Evolutionary conservation across 2,888 invertebrate species (phyloP).

Genomic region (Stenolophus ochropezus): DNA sequence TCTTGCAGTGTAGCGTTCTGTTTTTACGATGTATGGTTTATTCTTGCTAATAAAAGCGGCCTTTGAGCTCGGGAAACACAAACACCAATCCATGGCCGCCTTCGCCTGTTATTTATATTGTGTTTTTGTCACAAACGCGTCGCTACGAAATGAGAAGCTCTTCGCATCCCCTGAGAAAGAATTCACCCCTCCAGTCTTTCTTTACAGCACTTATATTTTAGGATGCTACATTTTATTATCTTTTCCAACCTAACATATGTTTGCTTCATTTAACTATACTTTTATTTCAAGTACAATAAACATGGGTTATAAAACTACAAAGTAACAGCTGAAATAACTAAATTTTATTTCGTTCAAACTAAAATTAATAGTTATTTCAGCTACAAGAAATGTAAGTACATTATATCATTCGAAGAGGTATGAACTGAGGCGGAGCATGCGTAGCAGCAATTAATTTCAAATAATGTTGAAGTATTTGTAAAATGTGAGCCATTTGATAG

Average conservation of each 20-base stretch:
- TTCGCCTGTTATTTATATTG: slow-evolving; percentile 28
- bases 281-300: background rate
- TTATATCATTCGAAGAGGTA: too few species aligned
- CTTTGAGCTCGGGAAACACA: slow-evolving; percentile 15
- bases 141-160: slow-evolving; percentile 14
- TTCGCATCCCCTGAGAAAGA: background rate
- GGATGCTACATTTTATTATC: slow-evolving; percentile 19
- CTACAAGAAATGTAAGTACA: too few species aligned
- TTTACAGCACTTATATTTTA: slow-evolving; percentile 24
- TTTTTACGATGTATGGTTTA: slow-evolving; percentile 39
- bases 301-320: background rate
- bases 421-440: too few species aligned
- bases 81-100: slow-evolving; percentile 20
- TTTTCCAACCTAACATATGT: background rate
- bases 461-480: too few species aligned
- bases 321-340: background rate
- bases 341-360: background rate
- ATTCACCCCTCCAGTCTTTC: background rate
- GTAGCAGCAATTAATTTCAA: too few species aligned
- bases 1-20: background rate
- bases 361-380: too few species aligned
- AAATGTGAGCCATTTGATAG: too few species aligned
- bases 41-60: slow-evolving; percentile 33
- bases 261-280: background rate
- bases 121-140: slow-evolving; percentile 37